Evolutionary conservation across 2,797 vertebrate species (phyloP).

Genomic region (Ptychadena robeensis): DNA sequence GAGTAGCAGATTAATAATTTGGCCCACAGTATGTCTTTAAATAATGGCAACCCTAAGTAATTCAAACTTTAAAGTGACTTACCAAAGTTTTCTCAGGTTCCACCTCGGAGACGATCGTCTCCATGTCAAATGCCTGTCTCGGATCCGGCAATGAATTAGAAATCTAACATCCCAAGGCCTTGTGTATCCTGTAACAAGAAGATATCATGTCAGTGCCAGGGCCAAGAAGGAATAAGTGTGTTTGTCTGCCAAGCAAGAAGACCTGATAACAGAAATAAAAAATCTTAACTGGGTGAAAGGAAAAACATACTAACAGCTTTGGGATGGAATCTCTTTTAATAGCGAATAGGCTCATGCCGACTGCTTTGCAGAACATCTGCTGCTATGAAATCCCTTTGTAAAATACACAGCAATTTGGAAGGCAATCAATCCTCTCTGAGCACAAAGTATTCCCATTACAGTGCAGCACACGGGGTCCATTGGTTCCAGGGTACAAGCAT

Average conservation of each 20-base stretch:
- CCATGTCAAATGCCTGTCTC: slow-evolving; percentile 70
- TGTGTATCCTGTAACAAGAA: slow-evolving; percentile 71
- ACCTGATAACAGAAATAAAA: background rate
- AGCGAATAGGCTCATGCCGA: slow-evolving; percentile 3
- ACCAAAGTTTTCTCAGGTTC: slow-evolving; percentile 80
- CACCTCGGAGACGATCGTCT: slow-evolving; percentile 75
- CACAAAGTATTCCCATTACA: slow-evolving; percentile 38
- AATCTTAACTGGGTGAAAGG: slow-evolving; percentile 22
- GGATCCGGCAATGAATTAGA: slow-evolving; percentile 66
- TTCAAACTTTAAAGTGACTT: slow-evolving; percentile 65
- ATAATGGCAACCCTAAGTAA: slow-evolving; percentile 21
- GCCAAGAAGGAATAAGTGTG: background rate
- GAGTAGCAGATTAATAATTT: background rate
- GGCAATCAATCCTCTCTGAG: slow-evolving; percentile 54
- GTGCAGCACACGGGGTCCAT: slow-evolving; percentile 15
- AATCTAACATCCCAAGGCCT: slow-evolving; percentile 64
- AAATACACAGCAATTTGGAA: slow-evolving; percentile 50
- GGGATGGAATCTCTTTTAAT: background rate
- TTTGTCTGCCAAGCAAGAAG: slow-evolving; percentile 25
- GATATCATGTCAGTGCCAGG: slow-evolving; percentile 47
- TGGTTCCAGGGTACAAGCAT: slow-evolving; percentile 18
- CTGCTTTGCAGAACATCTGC: slow-evolving; percentile 49
- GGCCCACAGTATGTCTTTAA: background rate
- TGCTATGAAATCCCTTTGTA: slow-evolving; percentile 44
- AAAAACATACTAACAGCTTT: background rate